These are phyloP conservation scores for Neodiprion lecontei DNA, from an alignment of 1,140 invertebrate genomes.

Conservation along the genomic window DNA sequence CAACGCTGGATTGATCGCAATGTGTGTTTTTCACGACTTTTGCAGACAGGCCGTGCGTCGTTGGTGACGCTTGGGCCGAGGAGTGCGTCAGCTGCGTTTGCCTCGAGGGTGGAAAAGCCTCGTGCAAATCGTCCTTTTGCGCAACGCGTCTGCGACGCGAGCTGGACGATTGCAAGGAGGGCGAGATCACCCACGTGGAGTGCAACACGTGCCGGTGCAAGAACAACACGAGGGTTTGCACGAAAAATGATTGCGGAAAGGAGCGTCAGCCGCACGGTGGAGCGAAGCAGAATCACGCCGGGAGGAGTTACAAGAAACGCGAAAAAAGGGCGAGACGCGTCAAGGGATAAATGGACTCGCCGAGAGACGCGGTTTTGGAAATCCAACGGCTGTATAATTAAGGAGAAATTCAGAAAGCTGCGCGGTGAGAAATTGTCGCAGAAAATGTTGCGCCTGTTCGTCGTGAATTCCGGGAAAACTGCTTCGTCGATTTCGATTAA, in stretches of 20 bases:
- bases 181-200: slow-evolving; percentile 13
- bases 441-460: too few species aligned
- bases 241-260: slow-evolving; percentile 16
- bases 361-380: too few species aligned
- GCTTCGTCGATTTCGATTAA: too few species aligned
- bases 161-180: slow-evolving; percentile 20
- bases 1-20: too few species aligned
- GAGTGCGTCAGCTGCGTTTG: slow-evolving; percentile 23
- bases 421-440: too few species aligned
- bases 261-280: not conserved
- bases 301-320: not conserved
- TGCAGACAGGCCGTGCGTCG: slow-evolving; percentile 21
- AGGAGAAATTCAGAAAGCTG: too few species aligned
- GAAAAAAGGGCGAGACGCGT: not conserved
- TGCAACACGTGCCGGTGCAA: slow-evolving; percentile 21
- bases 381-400: too few species aligned
- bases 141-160: slow-evolving; percentile 16
- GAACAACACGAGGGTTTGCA: slow-evolving; percentile 18
- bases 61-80: slow-evolving; percentile 24
- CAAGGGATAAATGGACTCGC: not conserved
- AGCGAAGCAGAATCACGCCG: not conserved
- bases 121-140: slow-evolving; percentile 19
- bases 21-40: not conserved
- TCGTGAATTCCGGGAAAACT: too few species aligned
- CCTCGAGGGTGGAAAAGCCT: slow-evolving; percentile 7